phyloP scores from a whole-genome alignment of 2,113 vertebrate genomes.

The Mobula hypostoma region DNA sequence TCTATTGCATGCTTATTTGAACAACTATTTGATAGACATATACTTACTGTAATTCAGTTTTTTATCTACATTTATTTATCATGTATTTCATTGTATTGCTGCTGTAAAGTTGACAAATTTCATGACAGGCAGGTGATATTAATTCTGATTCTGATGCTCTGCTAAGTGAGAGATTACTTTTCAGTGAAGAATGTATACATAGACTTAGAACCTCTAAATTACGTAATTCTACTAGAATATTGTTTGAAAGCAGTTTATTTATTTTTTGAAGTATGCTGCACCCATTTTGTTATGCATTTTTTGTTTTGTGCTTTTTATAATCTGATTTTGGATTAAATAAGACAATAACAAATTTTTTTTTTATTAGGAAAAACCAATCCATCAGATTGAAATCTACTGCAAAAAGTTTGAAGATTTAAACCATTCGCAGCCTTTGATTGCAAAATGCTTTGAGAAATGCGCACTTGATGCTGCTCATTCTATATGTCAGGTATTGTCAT shows the following conservation, averaged over 20 bases:
- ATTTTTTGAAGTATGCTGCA: neutral
- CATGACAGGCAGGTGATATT: too few relatives aligned
- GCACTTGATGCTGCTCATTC: constrained; percentile 69
- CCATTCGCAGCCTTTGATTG: constrained; percentile 46
- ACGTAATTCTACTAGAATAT: neutral
- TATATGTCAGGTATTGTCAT: constrained; percentile 70
- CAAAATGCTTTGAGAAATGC: constrained; percentile 61
- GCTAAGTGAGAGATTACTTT: neutral
- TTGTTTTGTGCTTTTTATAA: neutral
- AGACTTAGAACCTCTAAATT: neutral
- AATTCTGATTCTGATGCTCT: neutral
- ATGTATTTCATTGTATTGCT: too few relatives aligned
- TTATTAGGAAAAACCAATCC: constrained; percentile 56
- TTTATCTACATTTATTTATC: too few relatives aligned
- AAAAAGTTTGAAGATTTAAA: constrained; percentile 17
- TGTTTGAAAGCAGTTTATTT: neutral
- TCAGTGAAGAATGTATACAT: neutral
- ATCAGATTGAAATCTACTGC: constrained; percentile 68
- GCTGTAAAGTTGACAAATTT: too few relatives aligned
- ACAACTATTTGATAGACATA: too few relatives aligned
- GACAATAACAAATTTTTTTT: neutral
- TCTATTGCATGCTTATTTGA: too few relatives aligned
- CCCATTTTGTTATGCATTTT: neutral
- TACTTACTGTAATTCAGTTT: too few relatives aligned
- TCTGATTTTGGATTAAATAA: neutral